Conservation (phyloP, 2,113 vertebrate genomes). For the Phyllostomus hastatus region DNA sequence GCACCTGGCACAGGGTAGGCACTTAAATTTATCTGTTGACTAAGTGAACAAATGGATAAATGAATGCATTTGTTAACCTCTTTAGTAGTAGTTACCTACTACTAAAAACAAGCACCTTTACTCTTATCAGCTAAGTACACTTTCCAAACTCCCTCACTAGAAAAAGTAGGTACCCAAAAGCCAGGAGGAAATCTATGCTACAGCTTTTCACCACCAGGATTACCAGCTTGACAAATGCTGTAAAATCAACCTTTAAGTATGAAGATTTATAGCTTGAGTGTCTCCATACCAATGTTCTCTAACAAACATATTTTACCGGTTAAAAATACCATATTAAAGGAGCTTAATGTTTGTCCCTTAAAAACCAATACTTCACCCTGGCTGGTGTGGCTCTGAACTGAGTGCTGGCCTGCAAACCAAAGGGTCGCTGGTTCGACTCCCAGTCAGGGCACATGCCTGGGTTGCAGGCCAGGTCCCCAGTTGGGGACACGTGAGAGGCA, state of each 20-base stretch:
- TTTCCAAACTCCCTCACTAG: neutral
- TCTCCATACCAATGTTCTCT: neutral
- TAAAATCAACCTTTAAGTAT: neutral
- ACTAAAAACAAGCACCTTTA: neutral
- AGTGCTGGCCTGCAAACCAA: too few relatives aligned
- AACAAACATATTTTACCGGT: neutral
- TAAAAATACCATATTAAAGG: neutral
- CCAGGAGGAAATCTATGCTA: neutral
- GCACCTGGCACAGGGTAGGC: neutral
- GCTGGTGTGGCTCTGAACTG: too few relatives aligned
- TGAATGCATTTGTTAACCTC: neutral
- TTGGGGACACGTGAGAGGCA: too few relatives aligned
- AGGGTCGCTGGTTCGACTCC: too few relatives aligned
- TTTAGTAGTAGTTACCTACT: neutral
- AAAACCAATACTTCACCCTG: neutral
- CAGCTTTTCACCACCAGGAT: neutral
- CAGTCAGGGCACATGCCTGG: too few relatives aligned
- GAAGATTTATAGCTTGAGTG: neutral
- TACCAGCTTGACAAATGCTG: neutral
- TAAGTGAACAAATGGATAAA: neutral
- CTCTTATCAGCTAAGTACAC: neutral
- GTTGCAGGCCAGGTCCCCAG: too few relatives aligned
- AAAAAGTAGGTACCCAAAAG: neutral
- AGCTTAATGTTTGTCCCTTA: neutral
- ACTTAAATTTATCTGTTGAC: slow-evolving; percentile 8